Conservation (phyloP, 2,113 vertebrate species). For the Oreochromis spilurus region DNA sequence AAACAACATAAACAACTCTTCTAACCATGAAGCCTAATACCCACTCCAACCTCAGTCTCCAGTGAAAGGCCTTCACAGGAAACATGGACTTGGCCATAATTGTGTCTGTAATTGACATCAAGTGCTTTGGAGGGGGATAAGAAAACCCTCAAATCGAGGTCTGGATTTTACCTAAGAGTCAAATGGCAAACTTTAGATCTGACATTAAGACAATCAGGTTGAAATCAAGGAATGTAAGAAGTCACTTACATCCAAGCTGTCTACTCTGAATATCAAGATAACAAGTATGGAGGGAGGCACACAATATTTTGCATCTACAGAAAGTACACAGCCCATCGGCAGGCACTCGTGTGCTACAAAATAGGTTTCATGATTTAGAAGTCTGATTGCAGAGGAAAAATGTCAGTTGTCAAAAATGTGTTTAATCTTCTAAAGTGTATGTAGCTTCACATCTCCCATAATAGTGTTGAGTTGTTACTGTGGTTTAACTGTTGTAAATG, state of each 20-base stretch:
- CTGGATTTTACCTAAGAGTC: no score
- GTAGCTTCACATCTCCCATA: neutral
- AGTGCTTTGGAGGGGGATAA: no score
- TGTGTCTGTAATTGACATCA: no score
- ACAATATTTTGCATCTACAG: neutral
- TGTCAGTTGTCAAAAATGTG: neutral
- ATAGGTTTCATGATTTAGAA: neutral
- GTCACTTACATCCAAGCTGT: neutral
- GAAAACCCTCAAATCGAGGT: no score
- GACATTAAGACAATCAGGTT: no score
- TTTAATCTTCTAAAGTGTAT: neutral
- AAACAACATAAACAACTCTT: no score
- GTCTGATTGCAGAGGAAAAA: neutral
- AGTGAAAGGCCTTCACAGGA: no score
- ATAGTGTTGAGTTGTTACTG: neutral
- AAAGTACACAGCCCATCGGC: neutral
- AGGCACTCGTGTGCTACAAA: neutral
- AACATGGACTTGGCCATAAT: no score
- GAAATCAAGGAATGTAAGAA: neutral
- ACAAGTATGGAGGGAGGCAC: neutral
- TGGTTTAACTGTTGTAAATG: neutral
- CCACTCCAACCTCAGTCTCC: no score
- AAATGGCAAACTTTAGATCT: no score
- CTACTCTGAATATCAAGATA: neutral
- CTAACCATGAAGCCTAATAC: no score